Percentiles rank a stretch among this genome's conserved stretches.
Conservation (phyloP, 2,888 invertebrate genomes). For the Catocala fraxini region DNA sequence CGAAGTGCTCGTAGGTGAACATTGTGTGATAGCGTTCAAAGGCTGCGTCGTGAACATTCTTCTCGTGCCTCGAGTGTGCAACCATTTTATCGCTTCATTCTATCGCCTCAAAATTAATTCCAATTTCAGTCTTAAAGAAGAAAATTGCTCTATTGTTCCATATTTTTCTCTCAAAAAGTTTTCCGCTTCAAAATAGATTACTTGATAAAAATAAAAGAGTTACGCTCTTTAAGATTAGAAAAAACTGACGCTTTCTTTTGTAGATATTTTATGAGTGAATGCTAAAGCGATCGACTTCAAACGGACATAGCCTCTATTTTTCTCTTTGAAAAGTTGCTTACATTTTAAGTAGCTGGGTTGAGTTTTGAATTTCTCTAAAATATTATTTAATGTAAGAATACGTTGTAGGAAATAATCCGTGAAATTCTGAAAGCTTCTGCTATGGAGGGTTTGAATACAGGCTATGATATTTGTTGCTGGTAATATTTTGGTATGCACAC, state of each 20-base stretch:
- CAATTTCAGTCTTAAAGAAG: slow-evolving; percentile 38
- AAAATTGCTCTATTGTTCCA: slow-evolving; percentile 33
- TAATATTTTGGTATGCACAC: slow-evolving; percentile 45
- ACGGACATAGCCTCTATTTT: slow-evolving; percentile 47
- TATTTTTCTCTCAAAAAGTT: slow-evolving; percentile 27
- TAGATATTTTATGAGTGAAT: slow-evolving; percentile 47
- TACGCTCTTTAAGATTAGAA: slow-evolving; percentile 40
- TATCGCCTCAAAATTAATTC: slow-evolving; percentile 51
- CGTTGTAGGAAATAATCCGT: slow-evolving; percentile 35
- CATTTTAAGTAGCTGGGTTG: slow-evolving; percentile 22
- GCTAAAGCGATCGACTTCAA: slow-evolving; percentile 52
- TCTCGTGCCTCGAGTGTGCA: slow-evolving; percentile 46
- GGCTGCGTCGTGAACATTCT: slow-evolving; percentile 52
- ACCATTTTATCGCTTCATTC: slow-evolving; percentile 56
- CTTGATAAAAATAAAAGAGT: slow-evolving; percentile 36
- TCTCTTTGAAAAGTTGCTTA: slow-evolving; percentile 40
- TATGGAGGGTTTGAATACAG: slow-evolving; percentile 16
- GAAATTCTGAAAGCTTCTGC: slow-evolving; percentile 29
- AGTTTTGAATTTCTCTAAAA: slow-evolving; percentile 26
- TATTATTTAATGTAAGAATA: slow-evolving; percentile 40
- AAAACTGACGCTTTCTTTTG: slow-evolving; percentile 40
- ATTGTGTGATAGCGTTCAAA: slow-evolving; percentile 54
- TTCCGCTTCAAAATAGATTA: slow-evolving; percentile 23
- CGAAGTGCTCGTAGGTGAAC: slow-evolving; percentile 30
- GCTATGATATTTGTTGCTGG: slow-evolving; percentile 37